Evolutionary conservation across 2,113 vertebrate genomes (phyloP).

Genomic region (Seriola aureovittata): DNA sequence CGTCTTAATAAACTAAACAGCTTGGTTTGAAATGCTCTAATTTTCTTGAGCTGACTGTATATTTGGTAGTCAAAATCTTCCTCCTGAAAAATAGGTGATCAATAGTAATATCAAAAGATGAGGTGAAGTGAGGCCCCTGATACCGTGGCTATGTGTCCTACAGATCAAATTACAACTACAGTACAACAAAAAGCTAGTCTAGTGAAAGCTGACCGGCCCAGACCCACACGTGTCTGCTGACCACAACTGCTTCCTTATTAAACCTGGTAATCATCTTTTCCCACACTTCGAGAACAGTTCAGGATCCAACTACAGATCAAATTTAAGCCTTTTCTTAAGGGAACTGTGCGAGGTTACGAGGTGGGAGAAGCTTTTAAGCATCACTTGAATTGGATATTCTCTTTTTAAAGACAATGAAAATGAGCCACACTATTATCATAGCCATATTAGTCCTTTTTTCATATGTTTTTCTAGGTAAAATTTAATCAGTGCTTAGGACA

Average conservation of each 20-base stretch:
- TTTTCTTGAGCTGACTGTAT: too few relatives aligned
- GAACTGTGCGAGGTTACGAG: constrained; percentile 51
- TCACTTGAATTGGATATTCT: constrained; percentile 17
- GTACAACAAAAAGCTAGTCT: neutral
- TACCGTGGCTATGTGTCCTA: neutral
- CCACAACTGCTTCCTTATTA: constrained; percentile 42
- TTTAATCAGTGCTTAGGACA: neutral
- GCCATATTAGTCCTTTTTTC: neutral
- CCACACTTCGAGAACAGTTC: constrained; percentile 27
- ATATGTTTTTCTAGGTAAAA: neutral
- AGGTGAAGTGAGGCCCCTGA: constrained; percentile 8
- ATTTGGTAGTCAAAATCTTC: neutral
- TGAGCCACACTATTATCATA: neutral
- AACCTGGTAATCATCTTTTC: constrained; percentile 40
- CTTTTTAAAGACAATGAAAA: constrained; percentile 20
- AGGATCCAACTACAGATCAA: constrained; percentile 62
- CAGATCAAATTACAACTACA: neutral
- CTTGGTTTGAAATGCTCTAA: neutral
- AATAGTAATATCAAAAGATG: neutral
- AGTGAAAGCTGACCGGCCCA: constrained; percentile 3
- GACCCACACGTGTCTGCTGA: constrained; percentile 25
- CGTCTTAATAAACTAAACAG: neutral
- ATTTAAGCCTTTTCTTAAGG: constrained; percentile 63
- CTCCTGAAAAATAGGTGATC: neutral
- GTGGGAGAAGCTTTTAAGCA: constrained; percentile 39